These are phyloP conservation scores for Podotricha telesiphe DNA, from an alignment of 2,888 invertebrate species.

Conservation along the genomic window DNA sequence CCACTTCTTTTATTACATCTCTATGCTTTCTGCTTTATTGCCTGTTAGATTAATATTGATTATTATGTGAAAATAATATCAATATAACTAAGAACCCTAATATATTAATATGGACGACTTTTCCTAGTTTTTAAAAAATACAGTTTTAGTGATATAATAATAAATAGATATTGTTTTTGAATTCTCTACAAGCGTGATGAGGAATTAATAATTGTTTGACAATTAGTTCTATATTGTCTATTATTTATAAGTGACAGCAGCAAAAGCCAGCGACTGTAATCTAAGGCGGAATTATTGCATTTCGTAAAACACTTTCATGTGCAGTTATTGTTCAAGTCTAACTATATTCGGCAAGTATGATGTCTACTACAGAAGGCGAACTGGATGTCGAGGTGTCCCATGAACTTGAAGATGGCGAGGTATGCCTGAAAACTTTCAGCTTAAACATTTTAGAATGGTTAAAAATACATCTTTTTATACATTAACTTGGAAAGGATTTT, in stretches of 20 bases:
- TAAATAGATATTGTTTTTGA: not conserved
- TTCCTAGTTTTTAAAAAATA: not conserved
- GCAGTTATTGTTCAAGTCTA: conserved; percentile 53
- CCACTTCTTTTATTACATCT: not conserved
- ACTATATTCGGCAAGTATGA: conserved; percentile 60
- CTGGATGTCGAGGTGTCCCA: conserved; percentile 82
- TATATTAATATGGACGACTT: not conserved
- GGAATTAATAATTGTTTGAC: conserved; percentile 32
- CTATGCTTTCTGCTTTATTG: not conserved
- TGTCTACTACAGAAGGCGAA: conserved; percentile 85
- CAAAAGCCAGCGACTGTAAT: conserved; percentile 43
- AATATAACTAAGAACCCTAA: not conserved
- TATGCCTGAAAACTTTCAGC: conserved; percentile 59
- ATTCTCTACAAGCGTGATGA: conserved; percentile 14
- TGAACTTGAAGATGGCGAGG: conserved; percentile 88
- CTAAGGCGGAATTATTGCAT: conserved; percentile 63
- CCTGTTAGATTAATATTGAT: not conserved
- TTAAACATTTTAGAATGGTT: not conserved
- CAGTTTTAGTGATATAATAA: not conserved
- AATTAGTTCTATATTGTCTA: conserved; percentile 48
- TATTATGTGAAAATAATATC: not conserved
- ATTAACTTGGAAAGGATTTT: not conserved
- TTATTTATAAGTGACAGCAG: conserved; percentile 54
- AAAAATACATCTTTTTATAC: conserved; percentile 25
- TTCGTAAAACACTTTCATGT: conserved; percentile 64